Evolutionary conservation across 2,797 vertebrate species (phyloP).

Genomic region (Bradypus variegatus): DNA sequence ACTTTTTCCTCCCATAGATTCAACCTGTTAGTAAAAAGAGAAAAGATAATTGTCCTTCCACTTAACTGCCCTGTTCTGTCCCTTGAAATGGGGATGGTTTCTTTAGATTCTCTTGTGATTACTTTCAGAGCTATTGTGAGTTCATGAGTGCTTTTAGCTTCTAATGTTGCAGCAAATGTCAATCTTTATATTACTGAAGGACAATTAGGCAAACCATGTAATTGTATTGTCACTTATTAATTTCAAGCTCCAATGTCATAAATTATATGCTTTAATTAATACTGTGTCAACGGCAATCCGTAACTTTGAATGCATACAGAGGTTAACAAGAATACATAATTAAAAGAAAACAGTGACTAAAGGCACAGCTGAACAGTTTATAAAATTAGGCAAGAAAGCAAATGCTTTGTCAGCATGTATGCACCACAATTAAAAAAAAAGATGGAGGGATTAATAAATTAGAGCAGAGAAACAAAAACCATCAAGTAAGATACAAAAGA

Average conservation of each 20-base stretch:
- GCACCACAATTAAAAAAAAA: conserved; percentile 30
- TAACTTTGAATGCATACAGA: conserved; percentile 70
- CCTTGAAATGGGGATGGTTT: conserved; percentile 51
- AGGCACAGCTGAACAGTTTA: conserved; percentile 69
- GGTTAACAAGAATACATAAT: conserved; percentile 78
- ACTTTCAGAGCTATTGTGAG: conserved; percentile 64
- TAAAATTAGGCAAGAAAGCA: conserved; percentile 72
- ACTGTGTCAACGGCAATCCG: conserved; percentile 72
- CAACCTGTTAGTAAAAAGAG: conserved; percentile 46
- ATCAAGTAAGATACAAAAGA: neutral
- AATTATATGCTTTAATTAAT: conserved; percentile 79
- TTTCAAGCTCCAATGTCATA: conserved; percentile 77
- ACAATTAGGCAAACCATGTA: conserved; percentile 78
- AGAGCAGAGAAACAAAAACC: neutral
- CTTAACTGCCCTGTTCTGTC: neutral
- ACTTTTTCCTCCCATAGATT: neutral
- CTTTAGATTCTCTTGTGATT: conserved; percentile 64
- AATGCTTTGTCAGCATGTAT: conserved; percentile 65
- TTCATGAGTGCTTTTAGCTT: conserved; percentile 69
- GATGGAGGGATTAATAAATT: neutral
- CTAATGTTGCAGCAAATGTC: conserved; percentile 65
- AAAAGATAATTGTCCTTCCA: conserved; percentile 2
- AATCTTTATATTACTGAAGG: conserved; percentile 72
- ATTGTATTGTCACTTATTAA: conserved; percentile 80
- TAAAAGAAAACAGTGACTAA: conserved; percentile 73